Conservation (phyloP, 2,888 invertebrate species). For the Pachliopta kotzebuea region DNA sequence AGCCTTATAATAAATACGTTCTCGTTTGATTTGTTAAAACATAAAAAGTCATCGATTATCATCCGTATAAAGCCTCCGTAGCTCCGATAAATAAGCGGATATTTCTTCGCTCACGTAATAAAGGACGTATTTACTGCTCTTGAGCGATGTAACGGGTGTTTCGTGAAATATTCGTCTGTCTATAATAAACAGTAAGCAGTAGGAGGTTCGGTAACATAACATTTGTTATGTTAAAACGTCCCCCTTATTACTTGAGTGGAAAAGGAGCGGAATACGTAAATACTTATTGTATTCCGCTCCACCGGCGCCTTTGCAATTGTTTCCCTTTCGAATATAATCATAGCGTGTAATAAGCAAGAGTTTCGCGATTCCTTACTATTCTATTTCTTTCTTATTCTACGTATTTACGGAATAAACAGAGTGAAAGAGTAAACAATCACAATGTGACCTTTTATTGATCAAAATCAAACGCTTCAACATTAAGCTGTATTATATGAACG, state of each 20-base stretch:
- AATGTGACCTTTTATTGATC: too few species aligned
- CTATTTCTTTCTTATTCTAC: too few species aligned
- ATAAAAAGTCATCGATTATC: constrained; percentile 5
- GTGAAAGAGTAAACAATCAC: too few species aligned
- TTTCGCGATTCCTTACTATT: too few species aligned
- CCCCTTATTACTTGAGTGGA: constrained; percentile 16
- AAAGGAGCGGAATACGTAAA: constrained; percentile 18
- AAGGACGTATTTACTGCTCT: constrained; percentile 18
- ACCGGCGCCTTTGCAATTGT: neutral
- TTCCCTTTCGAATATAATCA: neutral
- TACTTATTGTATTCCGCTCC: constrained; percentile 17
- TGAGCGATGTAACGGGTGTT: constrained; percentile 28
- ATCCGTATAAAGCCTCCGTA: constrained; percentile 16
- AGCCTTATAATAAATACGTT: too few species aligned
- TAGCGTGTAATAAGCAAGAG: too few species aligned
- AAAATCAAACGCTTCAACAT: too few species aligned
- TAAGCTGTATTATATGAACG: too few species aligned
- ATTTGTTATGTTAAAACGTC: constrained; percentile 20
- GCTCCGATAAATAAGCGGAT: constrained; percentile 20
- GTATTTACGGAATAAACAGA: too few species aligned
- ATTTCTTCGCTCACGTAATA: constrained; percentile 21
- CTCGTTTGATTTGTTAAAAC: neutral
- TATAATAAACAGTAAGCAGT: constrained; percentile 18
- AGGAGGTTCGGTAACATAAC: constrained; percentile 10
- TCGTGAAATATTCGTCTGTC: constrained; percentile 28